A percentile compares a stretch with the other conserved stretches of the same genome.
phyloP scores from a whole-genome alignment of 1,140 invertebrate genomes.

The Zelostemma sp. region DNA sequence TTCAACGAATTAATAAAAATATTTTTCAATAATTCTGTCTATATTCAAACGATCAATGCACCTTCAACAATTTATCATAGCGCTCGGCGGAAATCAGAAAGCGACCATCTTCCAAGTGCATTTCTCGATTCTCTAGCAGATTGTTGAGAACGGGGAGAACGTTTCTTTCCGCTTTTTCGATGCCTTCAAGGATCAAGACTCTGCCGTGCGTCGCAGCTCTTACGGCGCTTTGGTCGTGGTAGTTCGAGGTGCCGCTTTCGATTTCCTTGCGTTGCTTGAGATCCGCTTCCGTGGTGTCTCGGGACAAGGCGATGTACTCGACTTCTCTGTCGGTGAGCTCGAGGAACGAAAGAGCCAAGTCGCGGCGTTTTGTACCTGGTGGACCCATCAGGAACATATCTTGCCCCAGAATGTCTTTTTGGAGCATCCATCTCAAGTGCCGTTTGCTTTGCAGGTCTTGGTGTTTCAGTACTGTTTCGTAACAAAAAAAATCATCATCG shows the following conservation, averaged over 20 bases:
- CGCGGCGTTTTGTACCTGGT: constrained; percentile 84
- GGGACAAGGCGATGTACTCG: constrained; percentile 93
- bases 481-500: no score
- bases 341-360: constrained; percentile 87
- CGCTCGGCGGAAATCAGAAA: constrained; percentile 89
- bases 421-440: constrained; percentile 94
- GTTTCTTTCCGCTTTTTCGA: constrained; percentile 98
- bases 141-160: constrained; percentile 98
- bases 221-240: constrained; percentile 96
- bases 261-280: constrained; percentile 97
- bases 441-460: constrained; percentile 48
- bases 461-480: neutral
- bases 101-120: constrained; percentile 97
- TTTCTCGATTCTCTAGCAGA: constrained; percentile 97
- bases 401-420: constrained; percentile 92
- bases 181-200: constrained; percentile 93
- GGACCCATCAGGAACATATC: constrained; percentile 96
- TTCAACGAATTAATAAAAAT: constrained; percentile 14
- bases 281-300: constrained; percentile 97
- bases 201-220: constrained; percentile 90
- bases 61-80: constrained; percentile 92
- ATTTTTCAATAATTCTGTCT: neutral
- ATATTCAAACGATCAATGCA: constrained; percentile 66
- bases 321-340: constrained; percentile 91
- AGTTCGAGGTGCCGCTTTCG: constrained; percentile 85